phyloP scores from a whole-genome alignment of 2,113 vertebrate species.

The Plecturocebus donacophilus region DNA sequence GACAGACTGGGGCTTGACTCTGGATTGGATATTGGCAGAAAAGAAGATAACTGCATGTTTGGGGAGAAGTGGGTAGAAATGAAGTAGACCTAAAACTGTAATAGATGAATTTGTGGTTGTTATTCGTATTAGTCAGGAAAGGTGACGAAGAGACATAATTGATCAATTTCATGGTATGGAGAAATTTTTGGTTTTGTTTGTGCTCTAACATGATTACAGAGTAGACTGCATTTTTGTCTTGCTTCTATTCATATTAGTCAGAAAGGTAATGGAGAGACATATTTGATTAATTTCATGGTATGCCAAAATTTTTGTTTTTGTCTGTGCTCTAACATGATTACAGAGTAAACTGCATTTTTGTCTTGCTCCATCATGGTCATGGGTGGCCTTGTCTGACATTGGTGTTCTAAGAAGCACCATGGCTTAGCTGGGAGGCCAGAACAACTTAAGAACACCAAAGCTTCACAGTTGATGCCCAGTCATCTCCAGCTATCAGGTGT shows the following conservation, averaged over 20 bases:
- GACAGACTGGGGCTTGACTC: background rate
- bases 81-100: background rate
- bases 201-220: background rate
- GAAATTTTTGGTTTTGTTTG: background rate
- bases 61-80: background rate
- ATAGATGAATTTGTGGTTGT: too few species aligned
- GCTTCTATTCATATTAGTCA: background rate
- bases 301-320: background rate
- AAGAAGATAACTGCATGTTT: background rate
- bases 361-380: background rate
- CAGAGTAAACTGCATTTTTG: background rate
- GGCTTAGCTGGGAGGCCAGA: background rate
- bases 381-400: background rate
- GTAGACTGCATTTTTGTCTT: background rate
- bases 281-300: background rate
- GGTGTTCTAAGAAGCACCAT: background rate
- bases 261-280: background rate
- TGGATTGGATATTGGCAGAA: background rate
- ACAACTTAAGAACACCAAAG: background rate
- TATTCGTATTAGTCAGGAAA: background rate
- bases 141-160: background rate
- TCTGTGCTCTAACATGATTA: background rate
- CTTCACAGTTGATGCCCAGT: too few species aligned
- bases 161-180: background rate
- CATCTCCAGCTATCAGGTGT: background rate